Conservation (phyloP, 2,888 invertebrate species). For the Argyresthia albistria region DNA sequence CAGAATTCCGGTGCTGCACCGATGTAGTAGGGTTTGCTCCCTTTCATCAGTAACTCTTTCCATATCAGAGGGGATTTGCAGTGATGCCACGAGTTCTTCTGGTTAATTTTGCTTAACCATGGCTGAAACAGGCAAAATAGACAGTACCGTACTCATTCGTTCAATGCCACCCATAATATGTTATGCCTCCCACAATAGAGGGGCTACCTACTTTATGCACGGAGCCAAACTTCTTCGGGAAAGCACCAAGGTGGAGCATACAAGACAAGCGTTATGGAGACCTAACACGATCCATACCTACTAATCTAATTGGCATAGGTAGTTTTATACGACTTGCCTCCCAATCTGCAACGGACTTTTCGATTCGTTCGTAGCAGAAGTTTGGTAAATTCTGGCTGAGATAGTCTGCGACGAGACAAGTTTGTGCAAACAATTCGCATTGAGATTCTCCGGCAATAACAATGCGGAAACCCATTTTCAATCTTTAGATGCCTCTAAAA, state of each 20-base stretch:
- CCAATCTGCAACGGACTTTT: slow-evolving; percentile 63
- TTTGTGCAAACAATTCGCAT: slow-evolving; percentile 64
- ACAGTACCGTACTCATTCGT: too few species aligned
- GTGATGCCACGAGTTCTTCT: slow-evolving; percentile 70
- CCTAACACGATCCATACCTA: too few species aligned
- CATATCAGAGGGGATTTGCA: slow-evolving; percentile 70
- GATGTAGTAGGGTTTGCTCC: slow-evolving; percentile 69
- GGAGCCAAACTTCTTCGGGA: too few species aligned
- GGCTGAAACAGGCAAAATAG: slow-evolving; percentile 26
- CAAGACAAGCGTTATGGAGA: too few species aligned
- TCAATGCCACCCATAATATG: too few species aligned
- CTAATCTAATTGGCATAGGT: too few species aligned
- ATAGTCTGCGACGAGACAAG: slow-evolving; percentile 66
- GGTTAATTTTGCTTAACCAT: slow-evolving; percentile 65
- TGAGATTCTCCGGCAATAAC: slow-evolving; percentile 70
- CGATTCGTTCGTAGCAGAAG: slow-evolving; percentile 63
- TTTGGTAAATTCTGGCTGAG: slow-evolving; percentile 65
- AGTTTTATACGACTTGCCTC: slow-evolving; percentile 32
- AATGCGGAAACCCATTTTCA: slow-evolving; percentile 56
- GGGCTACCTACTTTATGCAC: too few species aligned
- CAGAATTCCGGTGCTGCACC: slow-evolving; percentile 74
- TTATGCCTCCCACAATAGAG: too few species aligned
- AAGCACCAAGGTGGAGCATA: not conserved
- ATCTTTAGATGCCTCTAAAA: too few species aligned
- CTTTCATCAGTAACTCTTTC: slow-evolving; percentile 71